These are phyloP conservation scores for Drosophila kikkawai DNA, from an alignment of 1,140 invertebrate genomes.

Conservation along the genomic window DNA sequence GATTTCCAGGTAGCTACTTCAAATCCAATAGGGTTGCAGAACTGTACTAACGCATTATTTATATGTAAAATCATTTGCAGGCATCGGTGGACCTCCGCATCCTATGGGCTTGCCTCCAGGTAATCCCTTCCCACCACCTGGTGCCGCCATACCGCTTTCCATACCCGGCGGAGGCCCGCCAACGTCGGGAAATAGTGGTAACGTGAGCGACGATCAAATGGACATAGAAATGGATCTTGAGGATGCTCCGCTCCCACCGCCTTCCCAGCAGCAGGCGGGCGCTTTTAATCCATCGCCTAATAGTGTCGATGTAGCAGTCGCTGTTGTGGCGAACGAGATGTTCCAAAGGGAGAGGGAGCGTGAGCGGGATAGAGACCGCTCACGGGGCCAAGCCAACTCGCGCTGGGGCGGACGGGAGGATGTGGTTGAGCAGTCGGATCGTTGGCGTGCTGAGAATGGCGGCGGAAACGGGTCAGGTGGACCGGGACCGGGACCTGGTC, in stretches of 20 bases:
- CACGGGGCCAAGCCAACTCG: constrained; percentile 49
- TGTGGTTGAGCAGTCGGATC: constrained; percentile 56
- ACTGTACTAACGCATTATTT: neutral
- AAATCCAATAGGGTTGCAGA: neutral
- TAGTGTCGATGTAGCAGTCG: constrained; percentile 50
- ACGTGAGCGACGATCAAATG: constrained; percentile 88
- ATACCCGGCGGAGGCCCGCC: constrained; percentile 35
- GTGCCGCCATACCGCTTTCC: constrained; percentile 55
- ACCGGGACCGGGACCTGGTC: constrained; percentile 22
- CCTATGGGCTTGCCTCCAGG: constrained; percentile 83
- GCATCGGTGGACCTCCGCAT: constrained; percentile 85
- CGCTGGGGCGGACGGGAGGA: constrained; percentile 76
- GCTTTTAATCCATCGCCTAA: constrained; percentile 77
- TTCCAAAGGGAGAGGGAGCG: constrained; percentile 50
- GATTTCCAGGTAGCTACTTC: constrained; percentile 77
- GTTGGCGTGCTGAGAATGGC: constrained; percentile 66
- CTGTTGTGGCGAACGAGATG: constrained; percentile 55
- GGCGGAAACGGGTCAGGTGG: constrained; percentile 37
- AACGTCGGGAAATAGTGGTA: constrained; percentile 33
- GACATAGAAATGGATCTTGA: constrained; percentile 89
- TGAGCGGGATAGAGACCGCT: constrained; percentile 47
- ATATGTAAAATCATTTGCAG: constrained; percentile 65
- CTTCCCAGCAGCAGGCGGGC: constrained; percentile 40
- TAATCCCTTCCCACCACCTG: constrained; percentile 85
- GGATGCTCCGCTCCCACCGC: constrained; percentile 54